Conservation (phyloP, 2,797 vertebrate species). For the Hipposideros larvatus region DNA sequence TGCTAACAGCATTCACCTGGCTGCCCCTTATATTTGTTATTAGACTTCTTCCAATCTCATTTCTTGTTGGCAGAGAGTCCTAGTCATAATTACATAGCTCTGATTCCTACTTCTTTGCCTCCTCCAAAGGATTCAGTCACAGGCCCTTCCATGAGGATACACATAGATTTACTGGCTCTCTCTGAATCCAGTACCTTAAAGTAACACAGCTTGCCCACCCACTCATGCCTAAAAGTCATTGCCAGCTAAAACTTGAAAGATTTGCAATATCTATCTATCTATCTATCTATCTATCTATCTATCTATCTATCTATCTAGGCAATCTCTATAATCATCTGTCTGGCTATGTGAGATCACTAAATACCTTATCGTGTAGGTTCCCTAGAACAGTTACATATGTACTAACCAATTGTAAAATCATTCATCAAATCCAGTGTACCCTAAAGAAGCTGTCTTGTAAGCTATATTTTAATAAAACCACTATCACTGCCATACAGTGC, state of each 20-base stretch:
- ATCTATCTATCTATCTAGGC: neutral
- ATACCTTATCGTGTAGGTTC: neutral
- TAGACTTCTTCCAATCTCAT: neutral
- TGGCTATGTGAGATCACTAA: neutral
- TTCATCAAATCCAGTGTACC: neutral
- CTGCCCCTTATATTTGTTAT: neutral
- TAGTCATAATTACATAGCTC: neutral
- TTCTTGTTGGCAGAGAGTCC: slow-evolving; percentile 26
- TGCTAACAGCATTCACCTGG: neutral
- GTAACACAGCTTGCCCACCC: neutral
- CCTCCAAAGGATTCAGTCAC: neutral
- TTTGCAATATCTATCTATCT: neutral
- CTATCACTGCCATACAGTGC: neutral
- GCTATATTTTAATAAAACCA: neutral
- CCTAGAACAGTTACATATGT: neutral
- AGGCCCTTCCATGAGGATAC: neutral
- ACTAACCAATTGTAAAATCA: neutral
- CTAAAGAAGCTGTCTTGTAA: neutral
- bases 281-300: neutral
- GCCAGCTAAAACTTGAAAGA: neutral
- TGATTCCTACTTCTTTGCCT: neutral
- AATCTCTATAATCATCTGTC: neutral
- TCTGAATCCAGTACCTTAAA: slow-evolving; percentile 18
- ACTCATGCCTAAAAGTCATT: neutral
- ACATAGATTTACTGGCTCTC: neutral